Conservation (phyloP, 2,888 invertebrate species). For the Ferrisia virgata region DNA sequence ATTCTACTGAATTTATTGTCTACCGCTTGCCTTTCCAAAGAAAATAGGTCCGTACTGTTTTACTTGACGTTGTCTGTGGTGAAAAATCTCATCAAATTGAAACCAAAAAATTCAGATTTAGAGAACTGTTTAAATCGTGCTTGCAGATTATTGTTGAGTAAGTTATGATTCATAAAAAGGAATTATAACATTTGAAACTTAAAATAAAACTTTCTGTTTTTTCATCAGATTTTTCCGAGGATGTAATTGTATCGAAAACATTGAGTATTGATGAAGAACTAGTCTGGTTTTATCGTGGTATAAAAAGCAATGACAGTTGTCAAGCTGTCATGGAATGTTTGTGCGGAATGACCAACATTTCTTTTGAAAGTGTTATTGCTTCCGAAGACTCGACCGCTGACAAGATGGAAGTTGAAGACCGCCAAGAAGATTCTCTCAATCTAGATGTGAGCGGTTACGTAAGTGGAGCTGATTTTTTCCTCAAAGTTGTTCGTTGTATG, state of each 20-base stretch:
- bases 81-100: slow-evolving; percentile 27
- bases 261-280: not conserved
- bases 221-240: not conserved
- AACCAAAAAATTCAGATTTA: not conserved
- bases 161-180: not conserved
- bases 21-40: not conserved
- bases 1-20: not conserved
- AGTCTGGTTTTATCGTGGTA: slow-evolving; percentile 20
- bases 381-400: not conserved
- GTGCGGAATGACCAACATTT: not conserved
- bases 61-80: not conserved
- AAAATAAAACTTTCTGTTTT: not conserved
- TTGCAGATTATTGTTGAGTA: not conserved
- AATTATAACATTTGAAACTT: not conserved
- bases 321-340: not conserved
- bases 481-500: not conserved
- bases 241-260: not conserved
- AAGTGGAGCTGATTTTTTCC: not conserved
- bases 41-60: slow-evolving; percentile 20
- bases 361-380: slow-evolving; percentile 15
- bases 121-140: not conserved
- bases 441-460: not conserved
- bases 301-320: not conserved
- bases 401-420: not conserved
- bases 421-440: not conserved